Base-by-base conservation (phyloP, 2,888 invertebrate species). In the Troides oblongomaculatus region DNA sequence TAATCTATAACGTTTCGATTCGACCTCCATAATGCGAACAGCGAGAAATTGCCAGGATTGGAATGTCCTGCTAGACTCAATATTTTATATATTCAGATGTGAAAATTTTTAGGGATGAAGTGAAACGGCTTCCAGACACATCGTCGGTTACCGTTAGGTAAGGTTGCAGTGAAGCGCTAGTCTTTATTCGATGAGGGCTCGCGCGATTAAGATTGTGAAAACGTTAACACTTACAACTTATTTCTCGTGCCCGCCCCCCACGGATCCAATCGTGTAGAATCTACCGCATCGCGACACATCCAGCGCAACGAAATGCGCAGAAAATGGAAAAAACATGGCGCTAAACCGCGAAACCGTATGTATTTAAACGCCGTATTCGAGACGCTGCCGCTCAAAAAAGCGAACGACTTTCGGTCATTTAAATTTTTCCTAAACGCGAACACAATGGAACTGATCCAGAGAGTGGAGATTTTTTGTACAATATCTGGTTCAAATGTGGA, bases 291-390 rank as follows among this genome's bases (percentile, higher is more conserved):
- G 82, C 81, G 79, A 81, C 86, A 84, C 87, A 84, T 85, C 83
- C 82, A 77, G 78, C 85, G 85, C 86, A 83, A 84, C 84, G 85
- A 89, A 90, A 91, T 90, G 90, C 86, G 85, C 87, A 89, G 89
- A 91, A 91, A 92, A 90, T 87, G 86, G 90, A 91, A 90, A 91
- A 92, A 92, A 92, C 90, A 92, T 91, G 92, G 92, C 92, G 92
- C 92, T 92, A 90, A 92, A 86, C 90, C 88, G 91, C 90, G 91
- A 92, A 89, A 84, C 86, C 81, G 86, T 90, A 90, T 92, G 92
- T 92, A 91, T 91, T 92, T 91, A 91, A 92, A 92, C 92, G 92
- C 92, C 90, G 88, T 90, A 88, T 84, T 81, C 85, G 83, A 87
- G 86, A 91, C 89, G 86, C 86, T 86, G 82, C 79, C 72, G 81